Evolutionary conservation across 1,140 invertebrate genomes (phyloP), one percentile per base, ranked within the genome.

Genomic region (Bicyclus anynana): DNA sequence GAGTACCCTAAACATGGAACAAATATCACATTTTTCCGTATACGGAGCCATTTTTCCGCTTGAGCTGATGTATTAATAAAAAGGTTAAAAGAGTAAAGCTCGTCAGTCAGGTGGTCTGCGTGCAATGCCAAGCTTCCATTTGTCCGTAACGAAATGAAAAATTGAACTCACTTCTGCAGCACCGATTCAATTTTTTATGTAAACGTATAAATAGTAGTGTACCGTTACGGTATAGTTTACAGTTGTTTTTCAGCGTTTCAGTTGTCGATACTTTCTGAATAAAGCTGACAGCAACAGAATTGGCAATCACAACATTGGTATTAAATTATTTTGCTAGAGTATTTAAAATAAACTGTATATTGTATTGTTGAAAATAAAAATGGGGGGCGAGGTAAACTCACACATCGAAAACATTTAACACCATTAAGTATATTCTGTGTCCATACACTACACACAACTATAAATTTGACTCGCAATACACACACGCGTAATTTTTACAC

Each of bases 71-170:
- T 47, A 49, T 33, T 56, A 65, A 70, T 44, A 44, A 44, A 62
- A 60, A 58, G 5, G 14, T 48, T 51, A 53, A 62, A 66, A 65
- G 38, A 63, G 58, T 26, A 60, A 72, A 69, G 59, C 66, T 65
- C 59, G 61, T 60, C 65, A 59, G 72, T 54, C 64, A 68, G 67
- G 61, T 68, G 68, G 71, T 53, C 56, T 62, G 62, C 62, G 53
- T 48, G 20, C 50, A 46, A 57, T 35, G 55, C 50, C 16, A 23
- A 40, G 59, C 40, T 51, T 68, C 54, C 62, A 66, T 71, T 71
- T 74, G 62, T 57, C 64, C 62, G 65, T 44, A 67, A 38, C 63
- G 50, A 67, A 71, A 69, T 67, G 69, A 74, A 74, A 74, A 69
- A 72, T 71, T 67, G 57, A 67, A 69, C 56, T 53, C 55, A 69